Evolutionary conservation across 2,113 vertebrate species (phyloP), one percentile per base, ranked within the genome.

Genomic region (Tychaedon coryphoeus): DNA sequence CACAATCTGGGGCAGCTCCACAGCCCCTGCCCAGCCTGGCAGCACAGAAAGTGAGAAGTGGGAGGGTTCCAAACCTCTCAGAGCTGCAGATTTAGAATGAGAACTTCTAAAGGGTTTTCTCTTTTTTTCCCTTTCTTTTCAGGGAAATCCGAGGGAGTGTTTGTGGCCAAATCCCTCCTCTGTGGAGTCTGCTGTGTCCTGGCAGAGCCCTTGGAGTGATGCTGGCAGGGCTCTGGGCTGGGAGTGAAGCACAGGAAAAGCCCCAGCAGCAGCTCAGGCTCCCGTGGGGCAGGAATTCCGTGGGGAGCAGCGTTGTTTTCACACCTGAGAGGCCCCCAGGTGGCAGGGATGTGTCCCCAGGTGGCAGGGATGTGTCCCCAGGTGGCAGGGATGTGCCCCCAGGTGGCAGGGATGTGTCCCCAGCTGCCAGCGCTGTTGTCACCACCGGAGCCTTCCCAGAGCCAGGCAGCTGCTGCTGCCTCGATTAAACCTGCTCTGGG

Each of bases 401-500:
- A 66, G 79, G 86, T 94, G 48, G 9, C 61, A 14, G 51, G 65
- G 51, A 36, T 13, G 58, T n/a, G 12, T 60, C 62, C 61, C 45
- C 54, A 43, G 40, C 70, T 85, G 80, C 65, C 61, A 4, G 43
- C 34, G 61, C 83, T 12, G 73, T 53, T 95, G 79, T 24, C 81
- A 86, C 4, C 56, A 3, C 17, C 22, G 31, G 58, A 83, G 36
- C 74, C 62, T 15, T 69, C 62, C 66, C 3, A 18, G 2, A 33
- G 80, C 34, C 80, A 22, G 64, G 74, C 75, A 45, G 85, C 72
- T 90, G 95, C 86, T 51, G 66, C 91, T 40, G 74, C 38, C 80
- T 64, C 33, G 73, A 67, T 91, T 87, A 69, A 81, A 89, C 29
- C 69, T 72, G 84, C 91, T 81, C 48, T 8, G 94, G n/a, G 64